Conservation (phyloP, 2,113 vertebrate genomes). For the western clawed frog (Xenopus tropicalis) region UCB_Xtro_10.0 CM004447.2:71294501-71295000, state of each 20-base stretch:
- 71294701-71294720: constrained; percentile 6
- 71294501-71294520: no score
- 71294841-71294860: no score
- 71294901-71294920: no score
- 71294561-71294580: background rate
- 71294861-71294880: no score
- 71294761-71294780: background rate
- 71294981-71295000: no score
- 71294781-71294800: background rate
- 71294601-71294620: constrained; percentile 1
- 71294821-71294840: background rate
- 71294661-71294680: background rate
- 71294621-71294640: background rate
- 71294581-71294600: background rate
- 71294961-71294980: no score
- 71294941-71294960: no score
- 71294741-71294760: background rate
- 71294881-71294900: no score
- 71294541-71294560: background rate
- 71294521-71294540: no score
- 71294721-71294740: background rate
- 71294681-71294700: background rate
- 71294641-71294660: background rate
- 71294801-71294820: background rate
- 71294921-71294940: no score